phyloP scores from a whole-genome alignment of 2,797 vertebrate species.

The Capromys pilorides region DNA sequence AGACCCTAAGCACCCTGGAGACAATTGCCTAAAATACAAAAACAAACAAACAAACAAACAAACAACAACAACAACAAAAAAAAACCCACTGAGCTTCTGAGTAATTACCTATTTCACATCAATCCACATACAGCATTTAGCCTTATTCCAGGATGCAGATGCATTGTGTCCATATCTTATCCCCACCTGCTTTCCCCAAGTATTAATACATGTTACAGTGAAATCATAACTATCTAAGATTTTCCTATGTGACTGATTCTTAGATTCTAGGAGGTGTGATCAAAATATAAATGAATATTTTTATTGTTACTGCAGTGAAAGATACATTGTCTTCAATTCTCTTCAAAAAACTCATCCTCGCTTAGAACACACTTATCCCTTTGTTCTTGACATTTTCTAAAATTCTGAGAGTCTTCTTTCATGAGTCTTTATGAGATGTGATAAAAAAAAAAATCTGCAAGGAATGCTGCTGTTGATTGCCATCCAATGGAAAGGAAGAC shows the following conservation, averaged over 20 bases:
- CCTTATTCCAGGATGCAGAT: background rate
- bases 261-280: background rate
- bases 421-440: background rate
- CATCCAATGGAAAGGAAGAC: background rate
- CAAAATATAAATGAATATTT: background rate
- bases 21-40: too few relatives aligned
- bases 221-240: background rate
- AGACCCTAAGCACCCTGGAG: too few relatives aligned
- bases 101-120: background rate
- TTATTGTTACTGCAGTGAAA: background rate
- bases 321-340: background rate
- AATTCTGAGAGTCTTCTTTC: background rate
- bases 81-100: background rate
- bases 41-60: too few relatives aligned
- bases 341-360: background rate
- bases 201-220: background rate
- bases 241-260: slow-evolving; percentile 16
- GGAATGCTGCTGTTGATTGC: background rate
- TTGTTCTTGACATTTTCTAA: background rate
- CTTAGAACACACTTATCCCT: background rate
- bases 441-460: background rate
- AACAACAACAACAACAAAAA: too few relatives aligned
- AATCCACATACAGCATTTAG: background rate
- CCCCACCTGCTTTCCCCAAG: background rate
- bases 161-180: background rate